These are phyloP conservation scores for Entomobrya proxima DNA, from an alignment of 2,888 invertebrate species.

Conservation along the genomic window DNA sequence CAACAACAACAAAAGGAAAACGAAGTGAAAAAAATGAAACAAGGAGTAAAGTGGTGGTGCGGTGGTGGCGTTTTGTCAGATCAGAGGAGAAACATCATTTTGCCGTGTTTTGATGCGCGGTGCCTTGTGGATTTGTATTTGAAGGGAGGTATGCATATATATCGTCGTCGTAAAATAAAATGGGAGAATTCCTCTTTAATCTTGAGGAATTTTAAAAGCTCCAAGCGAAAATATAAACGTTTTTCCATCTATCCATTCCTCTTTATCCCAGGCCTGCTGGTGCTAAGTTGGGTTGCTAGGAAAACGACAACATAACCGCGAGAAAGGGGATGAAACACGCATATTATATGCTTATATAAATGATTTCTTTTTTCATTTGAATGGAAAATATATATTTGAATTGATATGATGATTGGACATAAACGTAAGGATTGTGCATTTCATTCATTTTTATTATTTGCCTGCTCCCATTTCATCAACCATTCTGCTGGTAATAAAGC, in stretches of 20 bases:
- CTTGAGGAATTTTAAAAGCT: conserved; percentile 34
- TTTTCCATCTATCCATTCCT: neutral
- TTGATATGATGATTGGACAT: neutral
- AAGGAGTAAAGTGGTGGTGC: conserved; percentile 22
- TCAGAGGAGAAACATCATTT: conserved; percentile 11
- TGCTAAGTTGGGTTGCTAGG: too few species aligned
- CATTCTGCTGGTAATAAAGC: neutral
- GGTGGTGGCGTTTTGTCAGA: too few species aligned
- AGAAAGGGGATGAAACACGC: neutral
- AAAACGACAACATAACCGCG: neutral
- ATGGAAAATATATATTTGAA: too few species aligned
- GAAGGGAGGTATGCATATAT: neutral
- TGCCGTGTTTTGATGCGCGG: neutral
- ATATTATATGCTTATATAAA: too few species aligned
- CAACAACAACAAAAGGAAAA: neutral
- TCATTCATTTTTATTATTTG: conserved; percentile 1
- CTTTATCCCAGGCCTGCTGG: too few species aligned
- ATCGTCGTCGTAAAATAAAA: neutral
- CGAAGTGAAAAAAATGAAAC: neutral
- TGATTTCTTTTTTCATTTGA: too few species aligned
- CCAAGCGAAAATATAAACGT: conserved; percentile 29
- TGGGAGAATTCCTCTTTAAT: conserved; percentile 32
- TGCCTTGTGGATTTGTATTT: neutral
- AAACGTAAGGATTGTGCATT: neutral
- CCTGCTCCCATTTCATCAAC: neutral